Base-by-base conservation (phyloP, 2,113 vertebrate species). In the Paramormyrops kingsleyae region DNA sequence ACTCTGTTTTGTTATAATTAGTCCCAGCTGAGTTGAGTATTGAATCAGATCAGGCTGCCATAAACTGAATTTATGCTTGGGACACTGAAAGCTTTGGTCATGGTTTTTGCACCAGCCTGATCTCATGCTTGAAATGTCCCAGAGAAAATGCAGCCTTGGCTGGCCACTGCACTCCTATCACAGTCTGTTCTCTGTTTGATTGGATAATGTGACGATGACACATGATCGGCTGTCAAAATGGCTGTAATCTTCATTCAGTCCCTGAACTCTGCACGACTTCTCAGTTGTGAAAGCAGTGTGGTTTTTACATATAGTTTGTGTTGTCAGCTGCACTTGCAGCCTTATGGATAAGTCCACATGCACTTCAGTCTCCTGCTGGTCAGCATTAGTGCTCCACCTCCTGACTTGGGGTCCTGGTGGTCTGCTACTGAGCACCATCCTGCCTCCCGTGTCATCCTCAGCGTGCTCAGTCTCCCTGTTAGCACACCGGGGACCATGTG, bases 1-100 rank as follows among this genome's bases (percentile, higher is more conserved):
- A 44, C 31, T n/a, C n/a, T 66, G 31, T 87, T 9, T 31, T 88
- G 35, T 88, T 53, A 66, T 66, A 88, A 66, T 88, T 88, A 62
- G 35, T 66, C 52, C 13, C 53, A 66, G 52, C 56, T 88, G 52
- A 88, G 59, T 62, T 62, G 56, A 88, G 35, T 46, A 66, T 62
- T 44, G 56, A 88, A 88, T 62, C 42, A 66, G 21, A 50, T 31
- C 53, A 44, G 56, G 87, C 56, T 88, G 35, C 42, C 87, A 50
- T n/a, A 49, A 88, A 56, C 53, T n/a, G 39, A 66, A 88, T 66
- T 24, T 24, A 53, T 27, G 49, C 47, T 53, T 46, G 19, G 31
- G 53, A 9, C 35, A 62, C 27, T 35, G 2, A 12, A 87, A 87
- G n/a, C 50, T 35, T 47, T 53, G 15, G 5, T 39, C 31, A 39